phyloP scores from a whole-genome alignment of 1,140 invertebrate species.

The Mercenaria mercenaria region DNA sequence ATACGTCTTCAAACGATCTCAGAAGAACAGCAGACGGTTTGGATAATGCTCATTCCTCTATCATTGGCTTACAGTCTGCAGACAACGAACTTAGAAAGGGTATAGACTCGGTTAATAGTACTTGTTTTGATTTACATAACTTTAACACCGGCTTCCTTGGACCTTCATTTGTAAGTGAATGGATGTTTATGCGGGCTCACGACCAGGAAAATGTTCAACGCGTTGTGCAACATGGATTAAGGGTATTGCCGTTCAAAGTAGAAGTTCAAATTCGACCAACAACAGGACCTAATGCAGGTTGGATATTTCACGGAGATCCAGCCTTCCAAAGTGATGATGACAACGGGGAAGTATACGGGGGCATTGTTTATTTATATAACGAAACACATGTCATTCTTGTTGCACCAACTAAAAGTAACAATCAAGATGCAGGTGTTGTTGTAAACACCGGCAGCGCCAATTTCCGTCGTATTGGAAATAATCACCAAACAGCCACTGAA shows the following conservation, averaged over 20 bases:
- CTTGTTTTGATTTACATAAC: background rate
- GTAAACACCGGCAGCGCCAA: slow-evolving; percentile 15
- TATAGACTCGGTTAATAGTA: background rate
- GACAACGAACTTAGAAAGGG: background rate
- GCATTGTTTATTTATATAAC: slow-evolving; percentile 44
- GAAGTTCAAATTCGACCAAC: slow-evolving; percentile 52
- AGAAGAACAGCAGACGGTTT: background rate
- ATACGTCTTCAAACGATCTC: background rate
- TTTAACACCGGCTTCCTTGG: background rate
- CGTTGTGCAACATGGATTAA: background rate
- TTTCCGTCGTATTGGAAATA: slow-evolving; percentile 2
- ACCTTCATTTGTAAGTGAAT: slow-evolving; percentile 43
- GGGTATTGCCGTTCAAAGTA: slow-evolving; percentile 39
- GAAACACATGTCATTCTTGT: slow-evolving; percentile 18
- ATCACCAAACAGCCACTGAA: slow-evolving; percentile 14
- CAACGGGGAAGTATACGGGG: slow-evolving; percentile 2
- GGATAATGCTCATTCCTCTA: background rate
- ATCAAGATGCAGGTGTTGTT: slow-evolving; percentile 13
- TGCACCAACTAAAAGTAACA: slow-evolving; percentile 25
- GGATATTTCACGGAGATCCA: slow-evolving; percentile 31
- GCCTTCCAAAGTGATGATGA: slow-evolving; percentile 42
- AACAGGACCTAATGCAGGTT: slow-evolving; percentile 26
- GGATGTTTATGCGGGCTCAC: slow-evolving; percentile 39
- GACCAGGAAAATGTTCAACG: background rate
- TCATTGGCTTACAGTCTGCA: background rate